phyloP scores from a whole-genome alignment of 2,113 vertebrate genomes.

The Ornithorhynchus anatinus region DNA sequence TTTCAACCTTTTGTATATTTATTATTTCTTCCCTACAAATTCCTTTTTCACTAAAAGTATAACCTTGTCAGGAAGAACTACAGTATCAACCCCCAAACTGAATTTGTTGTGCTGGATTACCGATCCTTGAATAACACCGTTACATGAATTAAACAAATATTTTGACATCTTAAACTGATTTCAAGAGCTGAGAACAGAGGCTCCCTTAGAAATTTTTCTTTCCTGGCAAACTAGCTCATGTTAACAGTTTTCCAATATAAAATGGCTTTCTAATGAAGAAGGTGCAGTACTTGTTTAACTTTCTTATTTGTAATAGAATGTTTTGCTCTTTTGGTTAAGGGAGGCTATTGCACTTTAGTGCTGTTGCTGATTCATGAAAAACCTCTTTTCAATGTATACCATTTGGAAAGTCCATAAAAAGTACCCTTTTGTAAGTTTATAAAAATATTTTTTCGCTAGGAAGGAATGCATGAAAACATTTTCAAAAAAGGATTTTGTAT shows the following conservation, averaged over 20 bases:
- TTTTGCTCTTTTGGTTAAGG: background rate
- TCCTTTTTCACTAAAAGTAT: constrained; percentile 14
- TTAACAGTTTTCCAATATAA: background rate
- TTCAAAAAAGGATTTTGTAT: no score
- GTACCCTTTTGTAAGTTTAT: background rate
- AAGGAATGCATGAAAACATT: no score
- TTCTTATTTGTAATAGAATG: background rate
- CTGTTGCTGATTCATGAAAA: background rate
- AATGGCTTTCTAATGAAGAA: background rate
- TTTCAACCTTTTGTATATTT: constrained; percentile 19
- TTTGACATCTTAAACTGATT: constrained; percentile 19
- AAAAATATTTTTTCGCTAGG: background rate
- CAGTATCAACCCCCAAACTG: background rate
- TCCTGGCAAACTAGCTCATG: background rate
- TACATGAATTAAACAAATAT: constrained; percentile 15
- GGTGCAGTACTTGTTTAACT: no score
- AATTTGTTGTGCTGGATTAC: background rate
- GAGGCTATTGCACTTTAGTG: background rate
- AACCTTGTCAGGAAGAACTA: constrained; percentile 6
- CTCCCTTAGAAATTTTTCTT: background rate
- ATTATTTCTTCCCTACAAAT: constrained; percentile 16
- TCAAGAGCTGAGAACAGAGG: background rate
- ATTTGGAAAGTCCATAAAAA: background rate
- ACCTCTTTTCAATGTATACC: background rate
- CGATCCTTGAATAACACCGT: background rate